phyloP scores from a whole-genome alignment of 2,888 invertebrate species.

The Sinohyriopsis cumingii region DNA sequence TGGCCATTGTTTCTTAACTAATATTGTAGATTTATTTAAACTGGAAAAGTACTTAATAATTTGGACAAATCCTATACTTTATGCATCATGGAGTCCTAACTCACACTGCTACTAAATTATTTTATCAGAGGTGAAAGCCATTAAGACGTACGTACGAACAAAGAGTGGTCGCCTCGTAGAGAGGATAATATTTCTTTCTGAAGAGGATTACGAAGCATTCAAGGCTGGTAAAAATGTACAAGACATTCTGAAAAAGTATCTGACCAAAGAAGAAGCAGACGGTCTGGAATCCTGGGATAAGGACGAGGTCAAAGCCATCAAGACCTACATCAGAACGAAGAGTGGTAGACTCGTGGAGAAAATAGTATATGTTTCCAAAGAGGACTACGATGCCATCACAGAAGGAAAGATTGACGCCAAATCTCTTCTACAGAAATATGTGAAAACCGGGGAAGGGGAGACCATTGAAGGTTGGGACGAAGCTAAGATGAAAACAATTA shows the following conservation, averaged over 20 bases:
- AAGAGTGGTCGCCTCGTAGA: constrained; percentile 69
- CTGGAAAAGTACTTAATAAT: not conserved
- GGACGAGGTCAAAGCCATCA: constrained; percentile 69
- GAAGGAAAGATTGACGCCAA: constrained; percentile 61
- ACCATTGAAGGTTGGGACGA: constrained; percentile 69
- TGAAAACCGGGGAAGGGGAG: constrained; percentile 56
- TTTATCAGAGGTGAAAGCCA: constrained; percentile 63
- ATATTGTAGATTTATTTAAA: not conserved
- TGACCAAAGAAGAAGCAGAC: constrained; percentile 64
- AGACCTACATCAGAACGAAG: constrained; percentile 68
- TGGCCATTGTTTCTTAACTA: too few species aligned
- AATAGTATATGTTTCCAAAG: constrained; percentile 67
- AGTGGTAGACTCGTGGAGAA: constrained; percentile 67
- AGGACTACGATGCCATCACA: constrained; percentile 69
- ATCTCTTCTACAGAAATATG: constrained; percentile 62
- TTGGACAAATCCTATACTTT: not conserved
- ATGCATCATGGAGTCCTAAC: not conserved
- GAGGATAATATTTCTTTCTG: constrained; percentile 66
- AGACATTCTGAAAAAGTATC: constrained; percentile 62
- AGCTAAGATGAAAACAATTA: constrained; percentile 69
- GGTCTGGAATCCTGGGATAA: constrained; percentile 69
- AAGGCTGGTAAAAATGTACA: constrained; percentile 61
- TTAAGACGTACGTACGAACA: constrained; percentile 69
- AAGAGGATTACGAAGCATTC: constrained; percentile 68
- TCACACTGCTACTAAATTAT: too few species aligned